Evolutionary conservation across 2,113 vertebrate genomes (phyloP), one percentile per base, ranked within the genome.

Genomic region (Petroica traversi): DNA sequence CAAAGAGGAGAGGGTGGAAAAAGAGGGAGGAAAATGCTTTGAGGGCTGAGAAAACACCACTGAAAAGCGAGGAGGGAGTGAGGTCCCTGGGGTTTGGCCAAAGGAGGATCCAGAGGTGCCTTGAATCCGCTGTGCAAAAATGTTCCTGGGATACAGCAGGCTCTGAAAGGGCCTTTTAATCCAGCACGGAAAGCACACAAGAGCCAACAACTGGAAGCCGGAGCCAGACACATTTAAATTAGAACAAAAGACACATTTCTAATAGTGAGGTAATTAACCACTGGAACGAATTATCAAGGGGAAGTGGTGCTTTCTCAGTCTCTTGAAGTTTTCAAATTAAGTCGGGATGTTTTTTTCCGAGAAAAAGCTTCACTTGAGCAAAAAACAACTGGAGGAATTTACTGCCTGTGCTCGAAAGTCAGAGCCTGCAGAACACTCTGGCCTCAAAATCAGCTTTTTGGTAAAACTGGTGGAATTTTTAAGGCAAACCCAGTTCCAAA

Each of bases 201-300:
- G 89, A 64, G 45, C 68, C 78, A 77, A 77, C 12, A 72, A 40
- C 84, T 91, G 68, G 91, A 33, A 81, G 76, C 87, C 0, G 0
- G 80, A 96, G 93, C 96, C 92, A 94, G 93, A 19, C 76, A 38
- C 51, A 55, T 74, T 91, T 84, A 67, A 81, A 95, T 74, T 45
- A 81, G 92, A 94, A 91, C 92, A 97, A 92, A 91, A 73, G 80
- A 66, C 87, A 80, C 91, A 66, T 78, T 89, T 91, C 83, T 95
- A 89, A 87, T 22, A 55, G 87, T 18, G 73, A 95, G 43, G 89
- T 77, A 96, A 95, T 97, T 96, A 95, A 87, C 68, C 46, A 67
- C 80, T 94, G 92, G 94, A 92, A 96, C 77, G 19, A 89, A 89
- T 86, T 67, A 54, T 77, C 76, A 57, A 69, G 80, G 92, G 95